Percentiles rank a stretch among this genome's conserved stretches.
Conservation (phyloP, 1,140 invertebrate genomes). For the Neelides sp. region DNA sequence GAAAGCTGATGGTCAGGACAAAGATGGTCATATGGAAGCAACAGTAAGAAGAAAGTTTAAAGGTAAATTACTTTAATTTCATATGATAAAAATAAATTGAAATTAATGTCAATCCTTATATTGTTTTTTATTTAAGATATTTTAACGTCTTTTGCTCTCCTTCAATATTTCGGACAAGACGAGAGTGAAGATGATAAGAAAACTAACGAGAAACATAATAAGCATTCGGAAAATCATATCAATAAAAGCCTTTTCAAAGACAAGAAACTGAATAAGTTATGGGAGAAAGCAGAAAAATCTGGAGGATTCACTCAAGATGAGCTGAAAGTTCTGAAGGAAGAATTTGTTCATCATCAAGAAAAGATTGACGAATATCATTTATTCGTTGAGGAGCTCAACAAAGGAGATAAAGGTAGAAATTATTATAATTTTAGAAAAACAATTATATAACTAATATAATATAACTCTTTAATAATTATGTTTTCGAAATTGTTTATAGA, state of each 20-base stretch:
- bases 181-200: constrained; percentile 41
- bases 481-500: constrained; percentile 5
- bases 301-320: constrained; percentile 73
- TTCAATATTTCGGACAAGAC: constrained; percentile 64
- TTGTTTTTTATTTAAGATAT: constrained; percentile 43
- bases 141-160: constrained; percentile 64
- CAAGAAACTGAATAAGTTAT: constrained; percentile 77
- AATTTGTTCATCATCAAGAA: constrained; percentile 82
- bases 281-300: constrained; percentile 71
- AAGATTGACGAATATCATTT: constrained; percentile 82
- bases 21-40: constrained; percentile 71
- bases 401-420: constrained; percentile 34
- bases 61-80: constrained; percentile 36
- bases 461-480: background rate
- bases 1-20: constrained; percentile 67
- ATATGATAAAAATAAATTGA: background rate
- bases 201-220: constrained; percentile 40
- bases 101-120: background rate
- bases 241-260: constrained; percentile 73
- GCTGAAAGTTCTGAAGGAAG: constrained; percentile 66
- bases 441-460: background rate
- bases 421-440: background rate
- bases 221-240: constrained; percentile 46
- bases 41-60: constrained; percentile 64
- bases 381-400: constrained; percentile 54